Percentiles rank a stretch among this genome's conserved stretches.
These are phyloP conservation scores for Anguilla anguilla DNA, from an alignment of 2,797 vertebrate species.

Conservation along the genomic window DNA sequence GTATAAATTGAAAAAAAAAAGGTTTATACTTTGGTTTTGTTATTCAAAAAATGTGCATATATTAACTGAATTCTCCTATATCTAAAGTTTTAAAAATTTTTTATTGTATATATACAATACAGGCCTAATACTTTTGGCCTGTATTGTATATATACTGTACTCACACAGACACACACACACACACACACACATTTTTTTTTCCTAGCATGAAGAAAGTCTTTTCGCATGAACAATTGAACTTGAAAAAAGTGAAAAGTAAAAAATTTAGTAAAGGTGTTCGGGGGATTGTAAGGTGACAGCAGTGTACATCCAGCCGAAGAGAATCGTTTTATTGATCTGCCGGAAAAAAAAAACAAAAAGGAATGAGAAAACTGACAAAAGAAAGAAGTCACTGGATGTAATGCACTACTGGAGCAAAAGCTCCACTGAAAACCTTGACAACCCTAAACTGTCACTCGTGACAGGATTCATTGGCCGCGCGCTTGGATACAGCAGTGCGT, in stretches of 20 bases:
- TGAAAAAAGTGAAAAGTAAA: not conserved
- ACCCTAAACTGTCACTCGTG: not conserved
- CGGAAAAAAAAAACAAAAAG: not conserved
- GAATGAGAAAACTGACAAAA: not conserved
- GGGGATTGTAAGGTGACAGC: not conserved
- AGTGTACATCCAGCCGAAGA: not conserved
- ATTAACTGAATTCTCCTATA: too few relatives aligned
- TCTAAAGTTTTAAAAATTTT: too few relatives aligned
- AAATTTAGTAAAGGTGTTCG: not conserved
- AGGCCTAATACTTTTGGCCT: too few relatives aligned
- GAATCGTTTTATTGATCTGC: constrained; percentile 9
- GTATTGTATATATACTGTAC: too few relatives aligned
- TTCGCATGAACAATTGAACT: not conserved
- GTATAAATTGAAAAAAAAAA: too few relatives aligned
- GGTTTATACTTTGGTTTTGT: too few relatives aligned
- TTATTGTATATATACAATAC: too few relatives aligned
- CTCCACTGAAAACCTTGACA: not conserved
- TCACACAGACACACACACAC: not conserved
- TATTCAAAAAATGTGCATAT: too few relatives aligned
- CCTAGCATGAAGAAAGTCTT: not conserved
- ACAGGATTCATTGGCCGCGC: not conserved
- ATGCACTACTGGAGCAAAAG: not conserved
- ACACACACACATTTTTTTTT: not conserved
- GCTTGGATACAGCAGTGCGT: not conserved
- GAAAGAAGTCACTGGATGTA: not conserved